Percentiles rank a stretch among this genome's conserved stretches.
These are phyloP conservation scores for Campylomormyrus tamandua DNA, from an alignment of 2,113 vertebrate genomes.

Conservation along the genomic window DNA sequence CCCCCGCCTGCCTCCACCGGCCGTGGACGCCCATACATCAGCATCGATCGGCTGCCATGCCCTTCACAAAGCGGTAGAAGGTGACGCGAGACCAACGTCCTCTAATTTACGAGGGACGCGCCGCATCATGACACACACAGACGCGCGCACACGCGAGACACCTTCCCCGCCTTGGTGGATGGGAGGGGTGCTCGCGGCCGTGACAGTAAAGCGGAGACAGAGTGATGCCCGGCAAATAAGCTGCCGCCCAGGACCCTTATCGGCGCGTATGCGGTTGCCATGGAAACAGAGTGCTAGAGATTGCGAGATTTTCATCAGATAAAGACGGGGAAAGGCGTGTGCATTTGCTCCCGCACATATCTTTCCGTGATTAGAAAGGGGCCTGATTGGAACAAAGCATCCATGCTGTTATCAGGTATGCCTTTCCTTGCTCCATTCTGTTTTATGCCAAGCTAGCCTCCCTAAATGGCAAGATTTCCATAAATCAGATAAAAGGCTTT, in stretches of 20 bases:
- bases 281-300: constrained; percentile 14
- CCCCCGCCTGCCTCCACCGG: neutral
- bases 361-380: neutral
- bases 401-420: neutral
- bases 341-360: neutral
- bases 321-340: neutral
- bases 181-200: neutral
- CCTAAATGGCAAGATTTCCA: neutral
- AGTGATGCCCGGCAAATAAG: constrained; percentile 7
- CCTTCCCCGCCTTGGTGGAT: neutral
- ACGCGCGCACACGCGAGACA: neutral
- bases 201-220: neutral
- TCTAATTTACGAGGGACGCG: neutral
- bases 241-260: neutral
- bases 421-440: neutral
- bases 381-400: neutral
- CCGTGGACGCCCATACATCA: neutral
- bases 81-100: neutral
- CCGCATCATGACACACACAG: neutral
- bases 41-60: constrained; percentile 10
- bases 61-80: neutral
- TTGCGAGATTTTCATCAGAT: constrained; percentile 6
- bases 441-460: neutral
- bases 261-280: constrained; percentile 14
- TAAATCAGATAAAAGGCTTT: neutral